Conservation (phyloP, 2,113 vertebrate genomes). For the Rousettus leschenaultii region DNA sequence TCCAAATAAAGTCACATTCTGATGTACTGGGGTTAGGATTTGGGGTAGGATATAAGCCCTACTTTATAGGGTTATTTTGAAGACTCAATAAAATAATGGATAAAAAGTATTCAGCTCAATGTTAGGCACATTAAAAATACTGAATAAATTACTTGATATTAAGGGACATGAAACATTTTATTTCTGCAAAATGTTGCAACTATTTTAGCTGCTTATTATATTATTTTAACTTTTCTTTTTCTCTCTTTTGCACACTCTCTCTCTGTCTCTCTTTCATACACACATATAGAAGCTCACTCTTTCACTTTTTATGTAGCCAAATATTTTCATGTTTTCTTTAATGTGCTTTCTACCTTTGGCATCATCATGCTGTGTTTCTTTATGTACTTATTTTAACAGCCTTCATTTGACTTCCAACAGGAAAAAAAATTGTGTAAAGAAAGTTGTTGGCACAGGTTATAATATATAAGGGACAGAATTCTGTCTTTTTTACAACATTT, state of each 20-base stretch:
- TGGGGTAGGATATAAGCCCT: neutral
- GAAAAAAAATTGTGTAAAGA: neutral
- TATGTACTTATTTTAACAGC: neutral
- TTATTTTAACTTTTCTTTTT: neutral
- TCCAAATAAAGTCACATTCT: neutral
- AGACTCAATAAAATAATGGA: neutral
- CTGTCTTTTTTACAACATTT: neutral
- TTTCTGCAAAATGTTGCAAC: neutral
- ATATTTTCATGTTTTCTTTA: neutral
- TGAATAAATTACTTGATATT: neutral
- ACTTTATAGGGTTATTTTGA: neutral
- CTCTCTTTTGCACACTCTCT: too few species aligned
- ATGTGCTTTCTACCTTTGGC: neutral
- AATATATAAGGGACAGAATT: neutral
- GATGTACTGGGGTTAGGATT: neutral
- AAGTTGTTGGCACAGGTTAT: neutral
- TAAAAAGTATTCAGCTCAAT: neutral
- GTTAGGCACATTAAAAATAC: neutral
- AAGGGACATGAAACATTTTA: neutral
- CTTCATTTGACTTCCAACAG: neutral
- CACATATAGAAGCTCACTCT: neutral
- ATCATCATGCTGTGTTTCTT: neutral
- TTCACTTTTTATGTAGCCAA: neutral
- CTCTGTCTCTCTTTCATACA: neutral
- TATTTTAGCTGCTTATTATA: neutral